phyloP scores from a whole-genome alignment of 1,140 invertebrate species.

The Brachionus sp. region DNA sequence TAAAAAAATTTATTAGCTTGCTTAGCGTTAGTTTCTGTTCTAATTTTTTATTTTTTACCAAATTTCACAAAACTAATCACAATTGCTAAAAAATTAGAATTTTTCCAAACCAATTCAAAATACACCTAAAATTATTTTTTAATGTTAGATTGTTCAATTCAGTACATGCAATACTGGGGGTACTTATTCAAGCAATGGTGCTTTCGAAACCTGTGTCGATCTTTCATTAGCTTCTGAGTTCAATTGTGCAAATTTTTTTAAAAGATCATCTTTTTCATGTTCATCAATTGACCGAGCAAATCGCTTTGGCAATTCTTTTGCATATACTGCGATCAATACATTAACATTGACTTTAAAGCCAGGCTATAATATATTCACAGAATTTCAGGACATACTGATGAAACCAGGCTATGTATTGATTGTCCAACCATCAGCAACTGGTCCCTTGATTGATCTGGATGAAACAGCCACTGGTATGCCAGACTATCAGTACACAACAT shows the following conservation, averaged over 20 bases:
- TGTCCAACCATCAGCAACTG: not conserved
- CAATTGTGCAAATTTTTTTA: not conserved
- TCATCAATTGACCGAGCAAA: not conserved
- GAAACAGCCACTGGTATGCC: not conserved
- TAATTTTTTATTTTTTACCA: not conserved
- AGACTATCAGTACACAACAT: not conserved
- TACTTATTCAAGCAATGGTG: not conserved
- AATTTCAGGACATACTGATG: not conserved
- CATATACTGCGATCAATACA: not conserved
- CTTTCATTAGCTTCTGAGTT: not conserved
- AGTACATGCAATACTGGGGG: not conserved
- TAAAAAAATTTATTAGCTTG: no score
- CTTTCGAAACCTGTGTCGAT: not conserved
- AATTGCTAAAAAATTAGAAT: no score
- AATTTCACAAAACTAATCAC: not conserved
- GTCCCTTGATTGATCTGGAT: not conserved
- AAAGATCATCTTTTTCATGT: not conserved
- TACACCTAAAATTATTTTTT: not conserved
- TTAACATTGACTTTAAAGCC: not conserved
- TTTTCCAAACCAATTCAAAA: no score
- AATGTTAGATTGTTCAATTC: not conserved
- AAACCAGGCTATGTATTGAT: slow-evolving; percentile 1
- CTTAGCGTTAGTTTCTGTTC: no score
- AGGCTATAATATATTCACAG: not conserved
- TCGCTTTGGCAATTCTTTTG: not conserved